phyloP scores from a whole-genome alignment of 2,888 invertebrate species.

The Heterodera filipjevi region DNA sequence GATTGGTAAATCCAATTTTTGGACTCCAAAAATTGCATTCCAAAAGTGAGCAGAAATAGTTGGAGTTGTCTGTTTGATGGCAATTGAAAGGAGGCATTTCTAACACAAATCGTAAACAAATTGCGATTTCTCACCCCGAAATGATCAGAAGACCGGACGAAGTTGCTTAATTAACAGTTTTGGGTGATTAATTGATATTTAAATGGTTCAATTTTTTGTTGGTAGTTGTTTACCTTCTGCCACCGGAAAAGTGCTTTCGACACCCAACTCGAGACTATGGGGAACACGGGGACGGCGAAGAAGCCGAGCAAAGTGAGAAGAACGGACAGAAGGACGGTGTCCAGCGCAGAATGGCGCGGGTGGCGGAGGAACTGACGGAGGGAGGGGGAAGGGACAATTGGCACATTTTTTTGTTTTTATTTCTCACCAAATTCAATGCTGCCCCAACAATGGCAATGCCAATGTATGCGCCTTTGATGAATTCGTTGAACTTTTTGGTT shows the following conservation, averaged over 20 bases:
- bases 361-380: constrained; percentile 43
- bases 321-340: constrained; percentile 34
- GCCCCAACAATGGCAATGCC: constrained; percentile 46
- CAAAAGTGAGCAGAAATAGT: constrained; percentile 44
- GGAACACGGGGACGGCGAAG: constrained; percentile 50
- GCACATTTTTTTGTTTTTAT: constrained; percentile 28
- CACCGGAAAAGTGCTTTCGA: constrained; percentile 61
- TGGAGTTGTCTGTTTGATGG: constrained; percentile 42
- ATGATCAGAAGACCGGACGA: constrained; percentile 58
- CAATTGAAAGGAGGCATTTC: constrained; percentile 2
- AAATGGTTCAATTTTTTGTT: not conserved
- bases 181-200: not conserved
- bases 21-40: constrained; percentile 41
- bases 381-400: no score
- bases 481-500: constrained; percentile 57
- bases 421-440: constrained; percentile 37
- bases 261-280: constrained; percentile 55
- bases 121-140: constrained; percentile 44
- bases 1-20: constrained; percentile 37
- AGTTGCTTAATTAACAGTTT: no score
- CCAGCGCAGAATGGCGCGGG: constrained; percentile 15
- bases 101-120: not conserved
- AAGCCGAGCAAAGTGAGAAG: constrained; percentile 42
- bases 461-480: constrained; percentile 45
- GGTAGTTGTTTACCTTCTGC: constrained; percentile 43